Evolutionary conservation across 1,140 invertebrate species (phyloP), one percentile per base, ranked within the genome.

Genomic region (Eupristina koningsbergeri): DNA sequence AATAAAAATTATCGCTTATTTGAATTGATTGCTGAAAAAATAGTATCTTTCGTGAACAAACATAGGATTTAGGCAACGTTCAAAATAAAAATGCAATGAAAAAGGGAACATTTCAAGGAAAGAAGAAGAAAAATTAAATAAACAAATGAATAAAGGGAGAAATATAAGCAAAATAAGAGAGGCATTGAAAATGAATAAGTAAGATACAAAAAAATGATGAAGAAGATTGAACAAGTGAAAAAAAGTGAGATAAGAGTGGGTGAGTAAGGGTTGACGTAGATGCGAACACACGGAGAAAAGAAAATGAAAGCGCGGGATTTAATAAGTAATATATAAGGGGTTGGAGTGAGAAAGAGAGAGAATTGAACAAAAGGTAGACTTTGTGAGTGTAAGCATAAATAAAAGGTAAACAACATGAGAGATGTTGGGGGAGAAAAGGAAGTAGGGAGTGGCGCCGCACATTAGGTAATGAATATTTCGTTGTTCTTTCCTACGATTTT

Each of bases 381-480:
- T 31, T 17, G 67, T 9, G 36, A n/a, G 36, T 58, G 53, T n/a
- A 3, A 5, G 61, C 61, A n/a, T n/a, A n/a, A 53, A 53, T 17
- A 19, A 7, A 75, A 45, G 64, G 41, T 26, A 17, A 31, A 64
- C 26, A 53, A 69, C 41, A 47, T 36, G 53, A 53, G 78, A 67
- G 53, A 67, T 31, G 75, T n/a, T 45, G 53, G 8, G 22, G 15
- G 31, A 45, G 64, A 50, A 67, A 69, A 67, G 75, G 31, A 45
- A 45, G 36, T 39, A 39, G 67, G n/a, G n/a, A n/a, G n/a, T 11
- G 41, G 6, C 41, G 41, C 41, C 41, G 41, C 83, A 71, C 85
- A 86, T 86, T 86, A 86, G 85, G 83, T 86, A 85, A 86, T 86
- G 85, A 86, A 78, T 80, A 81, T 85, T 81, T 61, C 74, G 58